Evolutionary conservation across 2,888 invertebrate genomes (phyloP).

Genomic region (Branchipolynoe longqiensis): DNA sequence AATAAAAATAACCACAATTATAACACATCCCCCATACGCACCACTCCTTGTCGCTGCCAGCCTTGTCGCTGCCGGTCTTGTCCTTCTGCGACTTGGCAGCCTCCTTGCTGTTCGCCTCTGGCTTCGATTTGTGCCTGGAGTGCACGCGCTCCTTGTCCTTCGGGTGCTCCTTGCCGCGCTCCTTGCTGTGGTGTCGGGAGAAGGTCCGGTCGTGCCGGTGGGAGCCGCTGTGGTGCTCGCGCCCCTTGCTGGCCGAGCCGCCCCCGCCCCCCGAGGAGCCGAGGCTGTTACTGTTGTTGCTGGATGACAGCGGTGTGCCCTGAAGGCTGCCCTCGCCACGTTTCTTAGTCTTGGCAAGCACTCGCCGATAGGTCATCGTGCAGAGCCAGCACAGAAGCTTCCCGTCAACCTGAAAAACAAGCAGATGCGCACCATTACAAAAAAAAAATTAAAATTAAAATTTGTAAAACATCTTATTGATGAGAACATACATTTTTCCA

Average conservation of each 20-base stretch:
- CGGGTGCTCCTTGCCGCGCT: slow-evolving; percentile 13
- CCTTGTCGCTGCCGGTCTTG: slow-evolving; percentile 21
- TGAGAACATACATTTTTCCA: too few relatives aligned
- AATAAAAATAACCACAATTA: too few relatives aligned
- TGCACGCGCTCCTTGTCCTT: slow-evolving; percentile 34
- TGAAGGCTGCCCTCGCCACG: slow-evolving; percentile 50
- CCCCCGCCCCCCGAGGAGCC: neutral
- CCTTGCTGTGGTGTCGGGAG: slow-evolving; percentile 32
- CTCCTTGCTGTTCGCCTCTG: neutral
- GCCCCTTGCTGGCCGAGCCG: slow-evolving; percentile 40
- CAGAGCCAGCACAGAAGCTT: slow-evolving; percentile 97
- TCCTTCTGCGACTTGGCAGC: slow-evolving; percentile 11
- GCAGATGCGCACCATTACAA: too few relatives aligned
- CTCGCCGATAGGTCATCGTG: slow-evolving; percentile 94
- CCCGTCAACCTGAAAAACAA: slow-evolving; percentile 89
- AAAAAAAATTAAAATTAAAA: too few relatives aligned
- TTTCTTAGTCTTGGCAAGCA: slow-evolving; percentile 90
- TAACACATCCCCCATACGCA: neutral
- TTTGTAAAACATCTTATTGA: too few relatives aligned
- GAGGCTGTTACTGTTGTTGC: slow-evolving; percentile 77
- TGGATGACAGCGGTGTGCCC: slow-evolving; percentile 55
- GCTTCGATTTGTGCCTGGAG: slow-evolving; percentile 35
- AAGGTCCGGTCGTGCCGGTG: slow-evolving; percentile 67
- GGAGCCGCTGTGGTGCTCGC: slow-evolving; percentile 63
- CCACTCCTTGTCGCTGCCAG: neutral